Evolutionary conservation across 2,888 invertebrate species (phyloP), one percentile per base, ranked within the genome.

Genomic region (Parapristionchus giblindavisi): DNA sequence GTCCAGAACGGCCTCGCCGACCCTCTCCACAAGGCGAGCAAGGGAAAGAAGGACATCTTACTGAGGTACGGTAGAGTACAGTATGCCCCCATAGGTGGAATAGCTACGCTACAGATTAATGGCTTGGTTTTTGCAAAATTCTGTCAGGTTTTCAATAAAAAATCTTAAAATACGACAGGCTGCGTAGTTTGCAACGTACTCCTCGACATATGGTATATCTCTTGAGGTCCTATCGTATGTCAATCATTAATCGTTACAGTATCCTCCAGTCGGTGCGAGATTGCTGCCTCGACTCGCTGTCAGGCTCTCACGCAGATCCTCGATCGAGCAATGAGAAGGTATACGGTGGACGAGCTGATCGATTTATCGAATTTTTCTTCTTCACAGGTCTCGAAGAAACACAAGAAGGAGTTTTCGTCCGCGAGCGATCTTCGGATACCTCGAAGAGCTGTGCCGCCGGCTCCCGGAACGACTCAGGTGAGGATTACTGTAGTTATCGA

Each of bases 221-320:
- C 24, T 56, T 27, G 14, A 56, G 27, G 56, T 11, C 3, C 61
- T 34, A 21, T 48, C 11, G 11, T 48, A 48, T 48, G 48, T 14
- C 48, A 27, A 11, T 48, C 14, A 48, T 27, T 14, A 54, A n/a
- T n/a, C 2, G 17, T 78, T 88, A 14, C 88, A 96, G 96, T 89
- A 96, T 99, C 83, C 93, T 99, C 81, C 94, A 95, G 89, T 96
- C 98, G 0, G 96, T 99, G 4, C 92, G 98, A 21, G 97, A 98
- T 90, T 97, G 96, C 0, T 95, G 96, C 88, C 96, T 95, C 1
- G 98, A 99, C 90, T 96, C 96, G 95, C 92, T 94, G 85, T 92
- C 93, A 80, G 96, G 95, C 21, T 93, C 93, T 72, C 95, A 96
- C 88, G 95, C 96, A 1, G 91, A 92, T 61, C 73, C 73, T 3